Conservation (phyloP, 1,140 invertebrate species). For the Neodiprion fabricii region DNA sequence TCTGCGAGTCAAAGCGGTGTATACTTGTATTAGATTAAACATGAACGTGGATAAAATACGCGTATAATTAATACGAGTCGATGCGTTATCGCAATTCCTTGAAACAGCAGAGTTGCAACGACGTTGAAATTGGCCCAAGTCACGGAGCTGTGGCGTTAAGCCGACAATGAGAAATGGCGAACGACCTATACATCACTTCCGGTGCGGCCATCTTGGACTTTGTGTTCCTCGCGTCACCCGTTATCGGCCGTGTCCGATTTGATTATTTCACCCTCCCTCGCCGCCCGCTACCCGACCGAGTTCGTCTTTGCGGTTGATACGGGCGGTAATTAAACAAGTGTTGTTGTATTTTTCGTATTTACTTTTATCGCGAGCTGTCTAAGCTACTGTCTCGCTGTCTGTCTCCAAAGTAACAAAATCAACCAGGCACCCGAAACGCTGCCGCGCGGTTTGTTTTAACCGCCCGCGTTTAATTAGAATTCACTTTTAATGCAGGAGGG, state of each 20-base stretch:
- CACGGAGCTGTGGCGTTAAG: too few relatives aligned
- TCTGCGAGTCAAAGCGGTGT: too few relatives aligned
- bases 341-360: background rate
- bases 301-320: too few relatives aligned
- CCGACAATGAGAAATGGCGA: too few relatives aligned
- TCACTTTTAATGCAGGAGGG: background rate
- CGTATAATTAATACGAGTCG: too few relatives aligned
- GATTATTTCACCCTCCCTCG: background rate
- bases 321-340: too few relatives aligned
- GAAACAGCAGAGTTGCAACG: too few relatives aligned
- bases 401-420: background rate
- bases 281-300: too few relatives aligned
- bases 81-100: too few relatives aligned
- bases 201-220: background rate
- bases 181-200: background rate
- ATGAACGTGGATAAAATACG: too few relatives aligned
- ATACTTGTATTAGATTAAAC: too few relatives aligned
- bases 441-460: background rate
- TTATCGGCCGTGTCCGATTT: background rate
- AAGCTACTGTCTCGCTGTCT: background rate
- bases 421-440: background rate
- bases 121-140: too few relatives aligned
- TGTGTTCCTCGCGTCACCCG: background rate
- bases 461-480: conserved; percentile 4
- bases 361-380: background rate